phyloP scores from a whole-genome alignment of 2,113 vertebrate species.

The Edolisoma coerulescens region DNA sequence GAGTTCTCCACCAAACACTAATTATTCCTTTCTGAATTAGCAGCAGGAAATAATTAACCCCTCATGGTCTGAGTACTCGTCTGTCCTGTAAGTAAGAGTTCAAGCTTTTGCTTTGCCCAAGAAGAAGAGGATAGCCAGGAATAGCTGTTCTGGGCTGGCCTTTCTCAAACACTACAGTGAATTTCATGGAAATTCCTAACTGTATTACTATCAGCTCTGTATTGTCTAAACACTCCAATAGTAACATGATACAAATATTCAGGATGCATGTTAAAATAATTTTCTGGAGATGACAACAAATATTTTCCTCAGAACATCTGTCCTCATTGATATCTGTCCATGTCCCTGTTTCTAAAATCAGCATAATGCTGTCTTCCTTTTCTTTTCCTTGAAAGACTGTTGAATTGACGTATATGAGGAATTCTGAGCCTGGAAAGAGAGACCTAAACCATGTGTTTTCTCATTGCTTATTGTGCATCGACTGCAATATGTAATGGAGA shows the following conservation, averaged over 20 bases:
- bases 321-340: not conserved
- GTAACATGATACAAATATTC: not conserved
- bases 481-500: not conserved
- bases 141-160: not conserved
- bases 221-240: not conserved
- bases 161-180: not conserved
- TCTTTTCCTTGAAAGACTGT: not conserved
- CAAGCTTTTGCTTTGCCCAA: not conserved
- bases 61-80: not conserved
- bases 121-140: not conserved
- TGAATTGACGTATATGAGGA: not conserved
- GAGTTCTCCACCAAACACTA: not conserved
- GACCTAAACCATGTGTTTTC: fast-evolving
- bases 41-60: not conserved
- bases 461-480: not conserved
- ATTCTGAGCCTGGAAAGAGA: not conserved
- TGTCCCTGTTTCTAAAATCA: not conserved
- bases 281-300: not conserved
- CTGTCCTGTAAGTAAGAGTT: not conserved
- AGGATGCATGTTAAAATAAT: not conserved
- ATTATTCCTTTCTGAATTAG: not conserved
- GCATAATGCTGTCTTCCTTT: not conserved
- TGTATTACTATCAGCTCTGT: not conserved
- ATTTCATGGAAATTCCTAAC: not conserved
- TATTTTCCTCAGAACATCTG: not conserved